Evolutionary conservation across 2,888 invertebrate species (phyloP).

Genomic region (Cheilosia pagana): DNA sequence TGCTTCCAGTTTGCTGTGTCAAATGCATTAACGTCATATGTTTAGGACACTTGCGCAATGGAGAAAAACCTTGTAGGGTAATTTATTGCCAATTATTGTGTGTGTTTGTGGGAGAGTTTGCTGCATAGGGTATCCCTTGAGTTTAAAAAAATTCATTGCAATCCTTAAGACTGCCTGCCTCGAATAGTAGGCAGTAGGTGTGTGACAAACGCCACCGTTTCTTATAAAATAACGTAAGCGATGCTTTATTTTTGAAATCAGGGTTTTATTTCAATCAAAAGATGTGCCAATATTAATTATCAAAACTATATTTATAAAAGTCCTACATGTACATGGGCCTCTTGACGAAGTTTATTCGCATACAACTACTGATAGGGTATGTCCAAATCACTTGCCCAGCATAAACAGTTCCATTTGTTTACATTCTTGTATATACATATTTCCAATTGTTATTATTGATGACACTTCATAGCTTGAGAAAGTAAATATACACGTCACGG

Average conservation of each 20-base stretch:
- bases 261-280: no score
- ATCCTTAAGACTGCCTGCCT: not conserved
- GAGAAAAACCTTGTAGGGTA: constrained; percentile 54
- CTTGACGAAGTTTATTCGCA: no score
- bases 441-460: constrained; percentile 15
- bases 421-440: not conserved
- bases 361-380: no score
- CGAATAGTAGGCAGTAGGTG: no score
- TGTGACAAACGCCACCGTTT: no score
- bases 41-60: constrained; percentile 69
- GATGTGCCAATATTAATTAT: no score
- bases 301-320: no score
- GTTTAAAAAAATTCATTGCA: not conserved
- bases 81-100: constrained; percentile 63
- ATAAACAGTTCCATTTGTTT: not conserved
- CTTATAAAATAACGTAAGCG: no score
- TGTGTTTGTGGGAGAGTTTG: constrained; percentile 26
- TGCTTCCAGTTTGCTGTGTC: constrained; percentile 49
- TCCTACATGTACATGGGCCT: no score
- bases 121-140: constrained; percentile 25
- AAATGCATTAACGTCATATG: constrained; percentile 74
- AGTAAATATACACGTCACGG: constrained; percentile 6
- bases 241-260: no score
- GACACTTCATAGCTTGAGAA: constrained; percentile 4
- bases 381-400: no score